These are phyloP conservation scores for Campopleginae sp. DNA, from an alignment of 2,888 invertebrate genomes.

Conservation along the genomic window DNA sequence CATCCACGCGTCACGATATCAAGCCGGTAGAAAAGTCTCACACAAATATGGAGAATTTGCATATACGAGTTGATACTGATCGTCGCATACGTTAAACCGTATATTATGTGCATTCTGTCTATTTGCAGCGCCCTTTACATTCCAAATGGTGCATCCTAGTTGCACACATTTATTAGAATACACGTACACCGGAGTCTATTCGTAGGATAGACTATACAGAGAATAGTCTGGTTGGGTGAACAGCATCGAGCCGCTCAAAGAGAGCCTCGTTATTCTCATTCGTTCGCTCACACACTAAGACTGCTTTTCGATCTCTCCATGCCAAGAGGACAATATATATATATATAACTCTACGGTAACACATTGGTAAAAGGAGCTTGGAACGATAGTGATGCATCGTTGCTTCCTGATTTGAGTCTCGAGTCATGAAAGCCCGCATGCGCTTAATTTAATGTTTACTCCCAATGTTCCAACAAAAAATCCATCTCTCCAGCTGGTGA, in stretches of 20 bases:
- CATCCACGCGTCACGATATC: no score
- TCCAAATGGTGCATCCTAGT: slow-evolving; percentile 9
- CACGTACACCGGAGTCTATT: neutral
- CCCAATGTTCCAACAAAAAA: neutral
- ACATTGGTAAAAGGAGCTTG: neutral
- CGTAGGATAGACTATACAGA: neutral
- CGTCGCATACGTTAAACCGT: slow-evolving; percentile 30
- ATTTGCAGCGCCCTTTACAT: slow-evolving; percentile 32
- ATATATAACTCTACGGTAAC: neutral
- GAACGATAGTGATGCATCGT: slow-evolving; percentile 21
- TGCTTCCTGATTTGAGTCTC: neutral
- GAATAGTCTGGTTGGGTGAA: slow-evolving; percentile 33
- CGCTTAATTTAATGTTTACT: slow-evolving; percentile 36
- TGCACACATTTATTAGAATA: neutral
- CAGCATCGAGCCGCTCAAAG: slow-evolving; percentile 54
- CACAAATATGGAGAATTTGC: no score
- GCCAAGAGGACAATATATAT: neutral
- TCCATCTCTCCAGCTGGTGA: neutral
- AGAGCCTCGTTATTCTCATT: slow-evolving; percentile 46
- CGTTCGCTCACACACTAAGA: slow-evolving; percentile 20
- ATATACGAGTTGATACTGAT: neutral
- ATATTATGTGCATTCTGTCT: slow-evolving; percentile 33
- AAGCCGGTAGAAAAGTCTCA: no score
- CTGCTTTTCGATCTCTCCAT: slow-evolving; percentile 8
- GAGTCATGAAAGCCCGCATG: slow-evolving; percentile 19